These are phyloP conservation scores for Carassius auratus DNA, from an alignment of 2,113 vertebrate species.

Conservation along the genomic window DNA sequence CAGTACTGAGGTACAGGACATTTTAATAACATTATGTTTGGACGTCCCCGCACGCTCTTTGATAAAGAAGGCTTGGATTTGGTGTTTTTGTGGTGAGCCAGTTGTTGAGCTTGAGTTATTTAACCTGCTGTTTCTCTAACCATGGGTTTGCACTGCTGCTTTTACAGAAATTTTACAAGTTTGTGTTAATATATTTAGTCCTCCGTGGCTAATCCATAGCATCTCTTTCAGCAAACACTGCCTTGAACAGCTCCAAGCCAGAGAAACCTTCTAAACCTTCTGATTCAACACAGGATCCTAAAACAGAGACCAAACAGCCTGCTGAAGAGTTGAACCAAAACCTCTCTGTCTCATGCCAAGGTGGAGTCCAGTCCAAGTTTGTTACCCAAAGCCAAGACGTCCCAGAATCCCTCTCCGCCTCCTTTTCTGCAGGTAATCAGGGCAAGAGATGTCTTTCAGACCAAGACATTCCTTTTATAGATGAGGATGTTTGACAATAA, in stretches of 20 bases:
- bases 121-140: slow-evolving; percentile 4
- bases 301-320: background rate
- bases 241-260: slow-evolving; percentile 48
- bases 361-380: slow-evolving; percentile 74
- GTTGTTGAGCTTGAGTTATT: background rate
- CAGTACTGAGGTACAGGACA: slow-evolving; percentile 82
- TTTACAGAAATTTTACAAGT: background rate
- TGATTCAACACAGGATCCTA: background rate
- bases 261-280: slow-evolving; percentile 4
- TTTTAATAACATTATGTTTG: slow-evolving; percentile 2
- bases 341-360: slow-evolving; percentile 49
- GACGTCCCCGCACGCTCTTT: background rate
- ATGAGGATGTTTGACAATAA: slow-evolving; percentile 64
- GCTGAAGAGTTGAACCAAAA: slow-evolving; percentile 3
- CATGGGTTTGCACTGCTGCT: background rate
- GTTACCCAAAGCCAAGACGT: slow-evolving; percentile 60
- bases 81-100: background rate
- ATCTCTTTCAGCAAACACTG: slow-evolving; percentile 53
- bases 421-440: slow-evolving; percentile 11
- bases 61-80: background rate
- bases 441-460: slow-evolving; percentile 76
- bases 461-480: slow-evolving; percentile 80
- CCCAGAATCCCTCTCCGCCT: slow-evolving; percentile 26
- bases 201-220: slow-evolving; percentile 9
- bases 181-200: background rate